Evolutionary conservation across 2,797 vertebrate genomes (phyloP), one percentile per base, ranked within the genome.

Genomic region (Perdix hodgsoniae): DNA sequence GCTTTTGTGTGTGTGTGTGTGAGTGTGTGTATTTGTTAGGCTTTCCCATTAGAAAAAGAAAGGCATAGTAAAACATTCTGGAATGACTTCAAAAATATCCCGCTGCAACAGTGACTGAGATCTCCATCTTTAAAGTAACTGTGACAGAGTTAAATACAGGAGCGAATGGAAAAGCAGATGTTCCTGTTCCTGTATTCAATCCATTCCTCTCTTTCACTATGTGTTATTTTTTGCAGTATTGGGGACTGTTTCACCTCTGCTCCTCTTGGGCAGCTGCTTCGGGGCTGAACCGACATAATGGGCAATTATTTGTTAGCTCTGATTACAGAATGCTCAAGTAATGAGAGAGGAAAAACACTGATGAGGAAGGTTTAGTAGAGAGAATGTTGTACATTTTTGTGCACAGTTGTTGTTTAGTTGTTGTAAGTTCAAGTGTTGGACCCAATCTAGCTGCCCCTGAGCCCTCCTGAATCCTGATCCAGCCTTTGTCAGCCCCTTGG

Each of bases 161-260:
- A 80, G 23, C 50, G 37, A 91, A 47, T 79, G 56, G 59, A 92
- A 94, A 96, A 96, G 33, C 77, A 88, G 71, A 76, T 79, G 56
- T 86, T 24, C 6, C 11, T 11, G 8, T 74, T 44, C 50, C 80
- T 79, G 19, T 73, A 69, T 81, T 90, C 81, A 78, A 79, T 88
- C n/a, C 74, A 7, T 47, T 81, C 39, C 61, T 81, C 2, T 42
- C 42, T 89, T 85, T 76, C 82, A 91, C 2, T 26, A 3, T 12
- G 6, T 56, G 44, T 18, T 33, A 0, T 0, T 66, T 93, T 75
- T 90, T 91, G 5, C 24, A 21, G 14, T 42, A 17, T 56, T 85
- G 66, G 31, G 57, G 31, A 35, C 70, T 56, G 16, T 90, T 90
- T 95, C 63, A 88, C 63, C 42, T 94, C 75, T 92, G 44, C 27